Percentiles rank a stretch among this genome's conserved stretches.
These are phyloP conservation scores for Odontamblyopus rebecca DNA, from an alignment of 2,797 vertebrate species.

Conservation along the genomic window DNA sequence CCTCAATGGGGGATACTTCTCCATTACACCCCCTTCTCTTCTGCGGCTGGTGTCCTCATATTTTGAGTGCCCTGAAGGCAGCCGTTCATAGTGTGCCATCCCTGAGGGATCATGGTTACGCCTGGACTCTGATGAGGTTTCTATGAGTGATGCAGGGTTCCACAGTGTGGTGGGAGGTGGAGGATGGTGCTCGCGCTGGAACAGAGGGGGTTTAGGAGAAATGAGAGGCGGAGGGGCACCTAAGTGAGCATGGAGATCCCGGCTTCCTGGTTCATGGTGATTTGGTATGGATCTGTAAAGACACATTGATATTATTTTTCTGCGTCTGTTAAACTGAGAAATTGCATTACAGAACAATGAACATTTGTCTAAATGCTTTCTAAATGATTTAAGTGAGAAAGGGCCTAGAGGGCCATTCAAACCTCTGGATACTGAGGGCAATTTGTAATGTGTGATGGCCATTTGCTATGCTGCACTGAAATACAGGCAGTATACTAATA, in stretches of 20 bases:
- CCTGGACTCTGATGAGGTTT: constrained; percentile 83
- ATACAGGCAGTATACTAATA: not conserved
- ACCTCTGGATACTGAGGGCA: not conserved
- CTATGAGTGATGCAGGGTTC: constrained; percentile 93
- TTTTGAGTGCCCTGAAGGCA: constrained; percentile 72
- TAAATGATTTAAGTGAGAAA: not conserved
- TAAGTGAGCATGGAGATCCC: constrained; percentile 86
- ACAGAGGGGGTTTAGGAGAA: constrained; percentile 91
- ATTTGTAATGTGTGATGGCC: not conserved
- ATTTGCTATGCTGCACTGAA: constrained; percentile 30
- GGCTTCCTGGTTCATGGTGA: constrained; percentile 82
- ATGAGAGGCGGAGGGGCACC: constrained; percentile 94
- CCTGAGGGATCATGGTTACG: constrained; percentile 78
- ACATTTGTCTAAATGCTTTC: constrained; percentile 8
- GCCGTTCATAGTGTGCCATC: constrained; percentile 81
- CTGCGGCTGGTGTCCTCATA: constrained; percentile 79
- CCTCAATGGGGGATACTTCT: constrained; percentile 83
- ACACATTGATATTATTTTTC: constrained; percentile 22
- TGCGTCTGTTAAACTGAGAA: constrained; percentile 16
- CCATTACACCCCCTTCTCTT: constrained; percentile 77
- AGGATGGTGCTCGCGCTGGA: constrained; percentile 77
- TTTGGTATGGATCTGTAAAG: constrained; percentile 79
- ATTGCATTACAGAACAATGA: constrained; percentile 8
- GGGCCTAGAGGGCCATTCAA: not conserved
- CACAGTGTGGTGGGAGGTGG: constrained; percentile 87